These are phyloP conservation scores for Zootoca vivipara DNA, from an alignment of 2,113 vertebrate species.

Conservation along the genomic window DNA sequence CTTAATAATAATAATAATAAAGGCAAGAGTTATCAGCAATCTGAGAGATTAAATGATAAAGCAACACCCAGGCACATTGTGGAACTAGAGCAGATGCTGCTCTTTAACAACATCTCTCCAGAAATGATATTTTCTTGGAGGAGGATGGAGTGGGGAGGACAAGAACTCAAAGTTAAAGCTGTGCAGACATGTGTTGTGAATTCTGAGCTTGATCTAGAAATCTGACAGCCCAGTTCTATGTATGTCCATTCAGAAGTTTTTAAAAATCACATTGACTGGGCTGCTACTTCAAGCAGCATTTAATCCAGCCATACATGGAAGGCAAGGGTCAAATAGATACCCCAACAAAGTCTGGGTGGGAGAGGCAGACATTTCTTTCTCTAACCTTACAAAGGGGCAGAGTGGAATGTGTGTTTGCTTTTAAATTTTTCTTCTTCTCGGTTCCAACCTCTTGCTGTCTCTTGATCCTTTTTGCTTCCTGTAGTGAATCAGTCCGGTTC, in stretches of 20 bases:
- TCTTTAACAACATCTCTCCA: background rate
- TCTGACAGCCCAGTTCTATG: background rate
- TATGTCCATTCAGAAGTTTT: background rate
- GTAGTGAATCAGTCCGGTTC: too few relatives aligned
- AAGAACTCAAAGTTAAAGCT: background rate
- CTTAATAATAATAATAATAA: background rate
- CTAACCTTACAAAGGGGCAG: too few relatives aligned
- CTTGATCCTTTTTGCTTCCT: too few relatives aligned
- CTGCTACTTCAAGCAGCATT: too few relatives aligned
- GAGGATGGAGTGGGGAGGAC: background rate
- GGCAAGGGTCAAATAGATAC: too few relatives aligned
- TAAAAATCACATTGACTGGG: too few relatives aligned
- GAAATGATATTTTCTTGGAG: slow-evolving; percentile 6
- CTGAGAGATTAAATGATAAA: background rate
- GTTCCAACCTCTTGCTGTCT: too few relatives aligned
- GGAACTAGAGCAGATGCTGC: background rate
- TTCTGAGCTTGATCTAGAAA: slow-evolving; percentile 21
- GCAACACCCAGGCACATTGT: background rate
- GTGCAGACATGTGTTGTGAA: slow-evolving; percentile 3
- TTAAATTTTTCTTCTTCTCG: too few relatives aligned
- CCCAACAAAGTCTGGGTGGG: too few relatives aligned
- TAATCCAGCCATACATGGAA: too few relatives aligned
- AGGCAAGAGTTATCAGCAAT: background rate
- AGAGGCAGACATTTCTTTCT: too few relatives aligned
- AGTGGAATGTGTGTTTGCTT: too few relatives aligned